Evolutionary conservation across 2,888 invertebrate genomes (phyloP), one percentile per base, ranked within the genome.

Genomic region (Philereme transversata): DNA sequence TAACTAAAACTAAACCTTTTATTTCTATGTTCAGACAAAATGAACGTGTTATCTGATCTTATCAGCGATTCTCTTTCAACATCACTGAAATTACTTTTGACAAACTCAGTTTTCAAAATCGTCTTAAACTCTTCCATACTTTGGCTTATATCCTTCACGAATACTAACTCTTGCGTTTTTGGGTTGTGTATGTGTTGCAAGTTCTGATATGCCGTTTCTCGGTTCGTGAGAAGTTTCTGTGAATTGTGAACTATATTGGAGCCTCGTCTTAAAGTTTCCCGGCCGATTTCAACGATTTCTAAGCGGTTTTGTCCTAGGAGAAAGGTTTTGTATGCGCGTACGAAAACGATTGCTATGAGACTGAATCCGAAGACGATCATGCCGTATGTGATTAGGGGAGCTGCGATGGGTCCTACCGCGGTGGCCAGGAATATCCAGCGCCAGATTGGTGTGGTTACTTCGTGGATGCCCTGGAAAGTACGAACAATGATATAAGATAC

Each of bases 361-460:
- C 94, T 86, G 4, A 95, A 86, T 0, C 97, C 97, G 58, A 95
- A 85, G 52, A 95, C 83, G 62, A 97, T 96, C 82, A 95, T 93
- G 35, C 96, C 94, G 83, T 96, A 97, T 2, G 95, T 94, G 53
- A 96, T 83, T 9, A 95, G 75, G 0, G 97, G 96, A 11, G 94
- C 95, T 0, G 95, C 94, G 35, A 95, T 84, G 10, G 97, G 97
- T 0, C 95, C 95, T 65, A 97, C 94, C 0, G 96, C 95, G 3
- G 97, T 97, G 10, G 96, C 96, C 47, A 97, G 79, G 84, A 95
- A 97, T 22, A 97, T 94, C 96, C 96, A 97, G 33, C 96, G 93
- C 77, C 95, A 94, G 58, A 97, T 97, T n/a, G 96, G 90, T 0
- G 96, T 96, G 0, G 96, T 94, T 5, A 97, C 81, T 70, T 97